Conservation (phyloP, 2,888 invertebrate genomes). For the Drosophila nr. medialis region DNA sequence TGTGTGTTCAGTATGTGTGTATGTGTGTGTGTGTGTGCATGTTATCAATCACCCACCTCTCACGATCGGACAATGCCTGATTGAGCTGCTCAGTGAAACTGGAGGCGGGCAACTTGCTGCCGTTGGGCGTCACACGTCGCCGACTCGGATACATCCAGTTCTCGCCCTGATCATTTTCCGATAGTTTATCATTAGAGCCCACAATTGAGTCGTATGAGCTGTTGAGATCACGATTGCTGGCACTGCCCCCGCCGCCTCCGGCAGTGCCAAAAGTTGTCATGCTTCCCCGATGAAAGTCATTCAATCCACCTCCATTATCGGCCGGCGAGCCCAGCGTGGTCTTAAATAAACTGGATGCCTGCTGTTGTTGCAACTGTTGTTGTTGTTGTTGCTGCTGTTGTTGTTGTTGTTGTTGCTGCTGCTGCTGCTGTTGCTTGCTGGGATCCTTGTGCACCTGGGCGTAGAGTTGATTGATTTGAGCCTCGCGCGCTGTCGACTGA, state of each 20-base stretch:
- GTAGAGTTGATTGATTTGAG: constrained; percentile 85
- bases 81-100: constrained; percentile 94
- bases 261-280: constrained; percentile 82
- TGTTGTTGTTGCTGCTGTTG: constrained; percentile 69
- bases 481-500: constrained; percentile 81
- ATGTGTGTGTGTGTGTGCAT: constrained; percentile 5
- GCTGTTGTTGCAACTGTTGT: constrained; percentile 37
- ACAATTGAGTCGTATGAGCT: constrained; percentile 85
- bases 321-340: constrained; percentile 76
- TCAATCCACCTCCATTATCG: constrained; percentile 61
- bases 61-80: constrained; percentile 93
- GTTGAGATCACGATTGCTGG: constrained; percentile 83
- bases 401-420: constrained; percentile 55
- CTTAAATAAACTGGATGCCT: constrained; percentile 81
- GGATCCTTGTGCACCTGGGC: constrained; percentile 87
- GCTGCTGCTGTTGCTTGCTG: constrained; percentile 75
- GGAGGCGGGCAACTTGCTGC: constrained; percentile 87
- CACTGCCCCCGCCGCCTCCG: constrained; percentile 66
- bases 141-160: constrained; percentile 85
- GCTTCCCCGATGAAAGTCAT: constrained; percentile 82
- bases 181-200: constrained; percentile 84
- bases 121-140: constrained; percentile 84
- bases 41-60: constrained; percentile 86
- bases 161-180: constrained; percentile 84
- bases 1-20: constrained; percentile 16